A percentile compares a stretch with the other conserved stretches of the same genome.
phyloP scores from a whole-genome alignment of 2,113 vertebrate genomes.

The Mesoclemmys tuberculata region DNA sequence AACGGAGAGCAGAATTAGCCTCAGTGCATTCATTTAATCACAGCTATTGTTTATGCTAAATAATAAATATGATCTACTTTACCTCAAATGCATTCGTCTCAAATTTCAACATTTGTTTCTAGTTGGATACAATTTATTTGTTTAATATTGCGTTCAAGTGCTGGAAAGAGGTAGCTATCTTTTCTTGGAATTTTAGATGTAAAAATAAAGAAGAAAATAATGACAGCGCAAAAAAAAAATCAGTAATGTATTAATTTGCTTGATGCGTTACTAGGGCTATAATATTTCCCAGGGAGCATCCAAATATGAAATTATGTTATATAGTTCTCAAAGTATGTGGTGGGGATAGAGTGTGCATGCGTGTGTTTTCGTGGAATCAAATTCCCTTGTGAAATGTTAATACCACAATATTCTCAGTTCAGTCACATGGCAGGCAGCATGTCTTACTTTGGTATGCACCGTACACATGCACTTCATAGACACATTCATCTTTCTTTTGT shows the following conservation, averaged over 20 bases:
- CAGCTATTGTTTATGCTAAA: neutral
- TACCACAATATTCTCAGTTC: neutral
- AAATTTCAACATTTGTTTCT: neutral
- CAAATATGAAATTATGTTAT: neutral
- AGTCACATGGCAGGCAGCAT: neutral
- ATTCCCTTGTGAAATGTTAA: slow-evolving; percentile 11
- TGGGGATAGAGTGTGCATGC: neutral
- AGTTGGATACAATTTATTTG: neutral
- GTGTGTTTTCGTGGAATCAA: neutral
- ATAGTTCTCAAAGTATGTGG: neutral
- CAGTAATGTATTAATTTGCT: neutral
- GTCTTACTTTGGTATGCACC: neutral
- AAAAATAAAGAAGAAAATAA: slow-evolving; percentile 34
- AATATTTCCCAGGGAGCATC: neutral
- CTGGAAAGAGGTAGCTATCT: neutral
- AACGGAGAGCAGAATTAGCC: neutral
- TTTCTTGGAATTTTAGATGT: neutral
- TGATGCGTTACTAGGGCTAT: neutral
- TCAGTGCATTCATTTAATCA: neutral
- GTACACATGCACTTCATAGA: neutral
- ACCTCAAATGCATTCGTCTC: neutral
- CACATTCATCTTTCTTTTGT: neutral
- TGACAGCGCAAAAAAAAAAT: neutral
- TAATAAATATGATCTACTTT: neutral
- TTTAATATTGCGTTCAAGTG: neutral